Evolutionary conservation across 2,888 invertebrate species (phyloP).

Genomic region (Mactromeris polynyma): DNA sequence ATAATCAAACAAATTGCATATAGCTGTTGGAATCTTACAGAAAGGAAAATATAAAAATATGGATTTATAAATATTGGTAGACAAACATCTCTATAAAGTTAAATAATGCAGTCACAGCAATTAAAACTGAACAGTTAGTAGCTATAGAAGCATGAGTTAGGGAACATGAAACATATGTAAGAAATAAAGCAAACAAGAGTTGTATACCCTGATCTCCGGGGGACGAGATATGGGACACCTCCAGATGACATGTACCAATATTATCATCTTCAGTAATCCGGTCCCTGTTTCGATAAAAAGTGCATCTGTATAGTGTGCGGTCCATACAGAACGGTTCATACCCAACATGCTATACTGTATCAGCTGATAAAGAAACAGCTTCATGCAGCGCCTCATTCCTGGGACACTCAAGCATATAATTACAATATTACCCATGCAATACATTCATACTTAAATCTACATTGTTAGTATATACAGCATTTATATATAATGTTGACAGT

Average conservation of each 20-base stretch:
- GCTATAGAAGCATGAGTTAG: background rate
- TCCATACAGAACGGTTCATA: background rate
- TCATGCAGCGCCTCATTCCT: background rate
- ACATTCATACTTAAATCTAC: no score
- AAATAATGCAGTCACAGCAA: background rate
- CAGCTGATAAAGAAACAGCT: background rate
- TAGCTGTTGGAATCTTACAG: no score
- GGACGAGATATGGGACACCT: slow-evolving; percentile 82
- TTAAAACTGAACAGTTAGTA: background rate
- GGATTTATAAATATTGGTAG: no score
- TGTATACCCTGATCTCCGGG: slow-evolving; percentile 84
- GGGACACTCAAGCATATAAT: background rate
- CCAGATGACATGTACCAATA: slow-evolving; percentile 82
- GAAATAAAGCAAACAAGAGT: slow-evolving; percentile 18
- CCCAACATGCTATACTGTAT: background rate
- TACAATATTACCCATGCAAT: no score
- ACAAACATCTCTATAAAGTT: background rate
- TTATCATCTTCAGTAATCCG: slow-evolving; percentile 85
- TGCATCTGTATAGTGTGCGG: slow-evolving; percentile 13
- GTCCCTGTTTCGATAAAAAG: slow-evolving; percentile 82
- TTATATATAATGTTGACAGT: no score
- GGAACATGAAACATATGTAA: background rate
- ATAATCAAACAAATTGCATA: no score
- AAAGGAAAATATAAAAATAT: no score
- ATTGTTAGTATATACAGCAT: no score